Conservation (phyloP, 2,113 vertebrate species). For the Oryzias celebensis region DNA sequence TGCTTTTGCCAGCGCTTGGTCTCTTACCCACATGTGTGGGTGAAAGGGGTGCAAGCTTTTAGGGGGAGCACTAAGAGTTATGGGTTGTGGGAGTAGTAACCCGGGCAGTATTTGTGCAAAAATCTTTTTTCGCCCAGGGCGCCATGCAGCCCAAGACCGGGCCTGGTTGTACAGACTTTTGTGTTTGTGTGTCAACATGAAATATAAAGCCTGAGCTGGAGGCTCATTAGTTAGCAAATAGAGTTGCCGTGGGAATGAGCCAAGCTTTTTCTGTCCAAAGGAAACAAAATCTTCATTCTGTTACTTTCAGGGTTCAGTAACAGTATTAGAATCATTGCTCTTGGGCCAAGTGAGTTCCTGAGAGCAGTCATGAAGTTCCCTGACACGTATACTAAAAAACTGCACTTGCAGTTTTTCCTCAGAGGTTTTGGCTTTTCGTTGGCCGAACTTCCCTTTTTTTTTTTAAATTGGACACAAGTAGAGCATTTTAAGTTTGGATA, state of each 20-base stretch:
- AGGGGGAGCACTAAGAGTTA: constrained; percentile 50
- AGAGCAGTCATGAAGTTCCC: neutral
- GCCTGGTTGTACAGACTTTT: neutral
- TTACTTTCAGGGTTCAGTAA: neutral
- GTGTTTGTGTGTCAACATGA: neutral
- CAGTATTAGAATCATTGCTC: constrained; percentile 4
- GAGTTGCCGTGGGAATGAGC: neutral
- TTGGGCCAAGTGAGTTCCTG: neutral
- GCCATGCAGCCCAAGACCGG: too few species aligned
- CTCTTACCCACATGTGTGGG: constrained; percentile 7
- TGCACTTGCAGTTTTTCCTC: neutral
- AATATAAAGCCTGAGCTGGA: constrained; percentile 3
- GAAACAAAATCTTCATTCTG: neutral
- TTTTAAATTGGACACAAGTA: too few species aligned
- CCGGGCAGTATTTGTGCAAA: constrained; percentile 35
- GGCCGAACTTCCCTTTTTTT: too few species aligned
- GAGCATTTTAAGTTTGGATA: too few species aligned
- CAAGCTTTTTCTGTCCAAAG: neutral
- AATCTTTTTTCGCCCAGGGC: constrained; percentile 26
- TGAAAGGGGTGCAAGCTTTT: constrained; percentile 47
- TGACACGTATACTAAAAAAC: neutral
- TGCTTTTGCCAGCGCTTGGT: constrained; percentile 33
- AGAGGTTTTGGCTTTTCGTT: neutral
- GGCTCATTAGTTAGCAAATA: constrained; percentile 6
- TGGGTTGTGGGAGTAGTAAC: constrained; percentile 51